Conservation (phyloP, 2,888 invertebrate species). For the Amiota communis region DNA sequence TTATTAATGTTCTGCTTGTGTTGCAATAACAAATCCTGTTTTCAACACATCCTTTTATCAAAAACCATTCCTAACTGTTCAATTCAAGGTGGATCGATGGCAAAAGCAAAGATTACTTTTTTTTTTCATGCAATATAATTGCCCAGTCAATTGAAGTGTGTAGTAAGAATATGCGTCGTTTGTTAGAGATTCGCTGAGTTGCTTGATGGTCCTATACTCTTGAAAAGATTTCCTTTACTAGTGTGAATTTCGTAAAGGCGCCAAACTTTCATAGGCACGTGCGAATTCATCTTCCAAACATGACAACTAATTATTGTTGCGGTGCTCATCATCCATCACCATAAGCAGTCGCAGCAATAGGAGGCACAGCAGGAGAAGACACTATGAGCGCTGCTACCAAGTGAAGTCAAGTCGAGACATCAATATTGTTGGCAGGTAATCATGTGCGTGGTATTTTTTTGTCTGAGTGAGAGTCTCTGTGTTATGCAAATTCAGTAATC, state of each 20-base stretch:
- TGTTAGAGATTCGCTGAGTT: too few relatives aligned
- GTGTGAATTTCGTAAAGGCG: background rate
- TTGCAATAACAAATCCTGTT: background rate
- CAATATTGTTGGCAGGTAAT: too few relatives aligned
- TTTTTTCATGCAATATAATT: too few relatives aligned
- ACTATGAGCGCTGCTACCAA: background rate
- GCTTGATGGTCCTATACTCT: too few relatives aligned
- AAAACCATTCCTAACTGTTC: background rate
- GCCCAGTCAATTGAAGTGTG: too few relatives aligned
- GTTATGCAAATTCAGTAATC: too few relatives aligned
- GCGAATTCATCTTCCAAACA: conserved; percentile 16
- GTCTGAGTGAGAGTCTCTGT: too few relatives aligned
- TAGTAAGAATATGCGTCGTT: too few relatives aligned
- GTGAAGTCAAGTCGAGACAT: too few relatives aligned
- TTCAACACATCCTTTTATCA: background rate
- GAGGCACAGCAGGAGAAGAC: background rate
- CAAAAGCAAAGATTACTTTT: background rate
- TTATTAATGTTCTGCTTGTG: background rate
- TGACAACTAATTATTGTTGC: conserved; percentile 24
- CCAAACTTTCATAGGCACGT: conserved; percentile 9
- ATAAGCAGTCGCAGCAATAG: background rate
- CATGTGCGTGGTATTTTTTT: too few relatives aligned
- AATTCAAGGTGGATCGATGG: background rate
- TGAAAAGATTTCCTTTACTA: too few relatives aligned
- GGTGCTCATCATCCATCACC: conserved; percentile 6